phyloP scores from a whole-genome alignment of 2,797 vertebrate genomes.

The Acipenser oxyrinchus region DNA sequence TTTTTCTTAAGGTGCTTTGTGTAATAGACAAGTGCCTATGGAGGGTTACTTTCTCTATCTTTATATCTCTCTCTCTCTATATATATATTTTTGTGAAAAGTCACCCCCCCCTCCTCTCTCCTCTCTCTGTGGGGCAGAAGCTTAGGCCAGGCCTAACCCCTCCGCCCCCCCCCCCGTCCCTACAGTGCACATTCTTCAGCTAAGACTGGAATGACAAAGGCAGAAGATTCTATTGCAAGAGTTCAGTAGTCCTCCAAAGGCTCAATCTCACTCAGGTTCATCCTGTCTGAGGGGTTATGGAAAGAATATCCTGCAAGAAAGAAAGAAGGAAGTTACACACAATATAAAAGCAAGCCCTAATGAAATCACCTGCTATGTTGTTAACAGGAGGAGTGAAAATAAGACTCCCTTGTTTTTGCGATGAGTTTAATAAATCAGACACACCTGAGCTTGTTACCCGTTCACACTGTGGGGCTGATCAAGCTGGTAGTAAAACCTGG shows the following conservation, averaged over 20 bases:
- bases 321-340: neutral
- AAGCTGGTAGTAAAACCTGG: no score
- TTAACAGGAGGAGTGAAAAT: conserved; percentile 10
- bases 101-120: conserved; percentile 40
- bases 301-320: conserved; percentile 73
- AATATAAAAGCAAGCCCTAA: conserved; percentile 4
- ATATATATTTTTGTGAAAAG: conserved; percentile 44
- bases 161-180: conserved; percentile 22
- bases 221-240: conserved; percentile 73
- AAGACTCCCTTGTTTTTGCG: neutral
- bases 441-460: neutral
- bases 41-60: conserved; percentile 36
- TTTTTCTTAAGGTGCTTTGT: conserved; percentile 78
- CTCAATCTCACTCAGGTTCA: conserved; percentile 78
- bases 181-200: conserved; percentile 79
- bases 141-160: conserved; percentile 20
- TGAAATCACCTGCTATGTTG: neutral
- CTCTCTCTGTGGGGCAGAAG: conserved; percentile 9
- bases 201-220: conserved; percentile 71
- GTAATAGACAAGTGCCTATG: conserved; percentile 67
- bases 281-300: conserved; percentile 68
- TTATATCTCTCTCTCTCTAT: conserved; percentile 32
- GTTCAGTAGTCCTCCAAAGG: conserved; percentile 89
- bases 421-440: neutral
- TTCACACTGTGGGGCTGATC: neutral